Evolutionary conservation across 2,113 vertebrate genomes (phyloP).

Genomic region (Vulpes ferrilata): DNA sequence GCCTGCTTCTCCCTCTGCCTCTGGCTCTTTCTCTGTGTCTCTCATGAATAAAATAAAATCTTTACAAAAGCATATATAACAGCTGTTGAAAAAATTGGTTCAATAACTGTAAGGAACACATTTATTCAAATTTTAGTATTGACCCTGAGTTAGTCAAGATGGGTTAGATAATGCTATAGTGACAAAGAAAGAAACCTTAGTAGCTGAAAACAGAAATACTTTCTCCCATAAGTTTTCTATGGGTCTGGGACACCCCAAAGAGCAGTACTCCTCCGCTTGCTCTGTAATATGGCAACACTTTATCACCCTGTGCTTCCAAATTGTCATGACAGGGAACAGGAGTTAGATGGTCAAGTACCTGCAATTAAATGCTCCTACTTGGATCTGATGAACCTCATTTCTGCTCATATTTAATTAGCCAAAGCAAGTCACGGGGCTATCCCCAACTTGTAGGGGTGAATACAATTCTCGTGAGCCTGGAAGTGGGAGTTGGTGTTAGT

Average conservation of each 20-base stretch:
- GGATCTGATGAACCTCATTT: neutral
- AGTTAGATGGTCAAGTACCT: neutral
- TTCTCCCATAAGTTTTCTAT: neutral
- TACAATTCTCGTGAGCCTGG: too few species aligned
- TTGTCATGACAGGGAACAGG: neutral
- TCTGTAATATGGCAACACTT: neutral
- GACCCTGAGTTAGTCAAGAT: neutral
- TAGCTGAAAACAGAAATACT: neutral
- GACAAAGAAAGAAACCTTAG: neutral
- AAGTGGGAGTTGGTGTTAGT: neutral
- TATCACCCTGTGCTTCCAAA: neutral
- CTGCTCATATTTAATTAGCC: neutral
- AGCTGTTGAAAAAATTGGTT: neutral
- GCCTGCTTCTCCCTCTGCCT: too few species aligned
- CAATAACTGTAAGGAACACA: neutral
- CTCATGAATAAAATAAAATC: too few species aligned
- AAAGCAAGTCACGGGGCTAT: neutral
- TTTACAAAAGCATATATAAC: too few species aligned
- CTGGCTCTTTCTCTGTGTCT: too few species aligned
- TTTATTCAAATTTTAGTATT: neutral
- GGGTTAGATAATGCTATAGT: accelerated
- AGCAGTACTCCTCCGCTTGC: neutral
- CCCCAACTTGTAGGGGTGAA: neutral
- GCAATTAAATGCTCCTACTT: neutral
- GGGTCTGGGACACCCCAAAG: neutral